A percentile compares a stretch with the other conserved stretches of the same genome.
phyloP scores from a whole-genome alignment of 1,140 invertebrate species.

The Pollicipes pollicipes region DNA sequence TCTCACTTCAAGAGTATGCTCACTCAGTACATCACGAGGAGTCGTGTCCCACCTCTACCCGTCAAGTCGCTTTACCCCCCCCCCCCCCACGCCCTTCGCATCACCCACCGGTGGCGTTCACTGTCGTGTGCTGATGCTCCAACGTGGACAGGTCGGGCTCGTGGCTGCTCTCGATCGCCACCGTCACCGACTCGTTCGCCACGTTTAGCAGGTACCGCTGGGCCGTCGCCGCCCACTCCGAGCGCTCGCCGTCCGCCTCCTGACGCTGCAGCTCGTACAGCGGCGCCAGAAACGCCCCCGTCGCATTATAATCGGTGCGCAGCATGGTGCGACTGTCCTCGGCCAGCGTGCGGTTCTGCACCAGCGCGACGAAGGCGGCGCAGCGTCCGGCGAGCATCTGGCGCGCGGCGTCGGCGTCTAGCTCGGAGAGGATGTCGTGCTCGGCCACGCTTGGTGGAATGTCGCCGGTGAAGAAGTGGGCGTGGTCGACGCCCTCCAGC shows the following conservation, averaged over 20 bases:
- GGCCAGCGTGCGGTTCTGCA: background rate
- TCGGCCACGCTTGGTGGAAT: slow-evolving; percentile 9
- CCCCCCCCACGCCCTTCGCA: no score
- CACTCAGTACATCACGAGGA: no score
- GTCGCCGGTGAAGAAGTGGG: slow-evolving; percentile 15
- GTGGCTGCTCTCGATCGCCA: background rate
- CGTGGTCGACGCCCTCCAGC: slow-evolving; percentile 14
- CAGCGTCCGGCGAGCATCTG: slow-evolving; percentile 8
- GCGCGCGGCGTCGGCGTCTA: slow-evolving; percentile 11
- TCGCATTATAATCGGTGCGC: background rate
- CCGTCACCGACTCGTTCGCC: background rate
- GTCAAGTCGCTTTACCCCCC: no score
- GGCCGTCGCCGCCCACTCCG: background rate
- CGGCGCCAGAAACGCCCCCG: background rate
- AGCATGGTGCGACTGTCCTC: background rate
- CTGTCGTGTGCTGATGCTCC: background rate
- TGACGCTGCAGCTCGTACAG: background rate
- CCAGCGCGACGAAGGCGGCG: slow-evolving; percentile 10
- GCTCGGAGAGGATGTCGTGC: slow-evolving; percentile 13
- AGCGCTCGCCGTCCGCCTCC: background rate
- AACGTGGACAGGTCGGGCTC: background rate
- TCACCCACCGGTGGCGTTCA: background rate
- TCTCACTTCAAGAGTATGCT: no score
- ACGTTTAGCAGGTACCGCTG: slow-evolving; percentile 6
- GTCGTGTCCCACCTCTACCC: no score